A percentile compares a stretch with the other conserved stretches of the same genome.
Conservation (phyloP, 2,113 vertebrate species). For the Machaerirhynchus nigripectus region DNA sequence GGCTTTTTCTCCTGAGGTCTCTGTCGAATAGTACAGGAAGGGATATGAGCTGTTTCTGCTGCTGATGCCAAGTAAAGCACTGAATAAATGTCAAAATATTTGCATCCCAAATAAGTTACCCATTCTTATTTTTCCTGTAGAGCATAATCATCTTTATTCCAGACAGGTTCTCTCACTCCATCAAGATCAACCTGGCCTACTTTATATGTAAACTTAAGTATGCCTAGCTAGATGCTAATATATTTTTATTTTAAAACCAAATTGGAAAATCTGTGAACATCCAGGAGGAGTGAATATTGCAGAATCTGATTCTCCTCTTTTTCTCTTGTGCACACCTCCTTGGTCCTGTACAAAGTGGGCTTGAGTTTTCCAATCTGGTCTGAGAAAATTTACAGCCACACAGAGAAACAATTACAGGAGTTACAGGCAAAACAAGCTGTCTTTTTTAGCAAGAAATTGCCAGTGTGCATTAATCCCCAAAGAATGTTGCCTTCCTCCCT, state of each 20-base stretch:
- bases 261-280: background rate
- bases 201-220: background rate
- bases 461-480: background rate
- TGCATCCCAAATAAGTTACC: constrained; percentile 18
- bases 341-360: background rate
- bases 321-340: background rate
- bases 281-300: background rate
- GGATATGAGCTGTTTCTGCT: background rate
- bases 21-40: background rate
- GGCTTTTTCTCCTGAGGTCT: background rate
- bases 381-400: background rate
- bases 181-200: constrained; percentile 35
- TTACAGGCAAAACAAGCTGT: background rate
- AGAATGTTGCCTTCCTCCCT: background rate
- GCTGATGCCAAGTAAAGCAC: background rate
- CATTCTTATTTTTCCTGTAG: constrained; percentile 7
- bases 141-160: constrained; percentile 28
- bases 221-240: background rate
- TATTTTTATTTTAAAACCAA: background rate
- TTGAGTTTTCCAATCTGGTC: background rate
- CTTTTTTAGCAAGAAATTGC: background rate
- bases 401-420: background rate
- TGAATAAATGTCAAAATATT: constrained; percentile 52
- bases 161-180: constrained; percentile 25
- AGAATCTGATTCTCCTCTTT: background rate